A percentile compares a stretch with the other conserved stretches of the same genome.
These are phyloP conservation scores for Nomia melanderi DNA, from an alignment of 1,140 invertebrate genomes.

Conservation along the genomic window DNA sequence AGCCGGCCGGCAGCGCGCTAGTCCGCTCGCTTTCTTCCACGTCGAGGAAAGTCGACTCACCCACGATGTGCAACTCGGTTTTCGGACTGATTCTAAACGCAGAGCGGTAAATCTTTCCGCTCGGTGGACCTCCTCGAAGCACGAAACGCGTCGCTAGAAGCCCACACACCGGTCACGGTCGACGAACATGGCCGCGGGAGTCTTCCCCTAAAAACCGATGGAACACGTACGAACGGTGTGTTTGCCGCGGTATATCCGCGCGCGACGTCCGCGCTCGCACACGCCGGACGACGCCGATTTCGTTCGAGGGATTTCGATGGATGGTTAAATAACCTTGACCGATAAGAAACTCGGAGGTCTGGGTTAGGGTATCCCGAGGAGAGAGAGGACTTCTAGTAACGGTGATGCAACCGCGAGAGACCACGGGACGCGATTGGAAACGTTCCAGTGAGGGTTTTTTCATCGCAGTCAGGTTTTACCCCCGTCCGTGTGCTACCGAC, in stretches of 20 bases:
- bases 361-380: conserved; percentile 29
- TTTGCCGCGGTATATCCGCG: too few relatives aligned
- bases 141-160: not conserved
- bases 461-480: conserved; percentile 1
- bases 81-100: conserved; percentile 67
- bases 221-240: too few relatives aligned
- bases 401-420: not conserved
- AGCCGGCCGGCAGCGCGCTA: too few relatives aligned
- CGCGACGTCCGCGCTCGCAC: not conserved
- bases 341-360: conserved; percentile 28
- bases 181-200: conserved; percentile 24
- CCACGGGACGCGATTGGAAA: conserved; percentile 44
- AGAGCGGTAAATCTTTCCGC: conserved; percentile 69
- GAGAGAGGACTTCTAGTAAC: not conserved
- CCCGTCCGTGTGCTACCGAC: conserved; percentile 24
- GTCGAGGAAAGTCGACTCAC: conserved; percentile 45
- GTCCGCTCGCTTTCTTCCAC: not conserved
- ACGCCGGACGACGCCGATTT: not conserved
- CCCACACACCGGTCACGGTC: conserved; percentile 1
- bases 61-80: conserved; percentile 61
- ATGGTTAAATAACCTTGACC: conserved; percentile 56
- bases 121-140: conserved; percentile 69
- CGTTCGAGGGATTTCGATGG: conserved; percentile 1
- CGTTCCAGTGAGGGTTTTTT: conserved; percentile 49
- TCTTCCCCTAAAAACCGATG: conserved; percentile 21